Conservation (phyloP, 2,888 invertebrate genomes). For the Cryptus viduatorius region DNA sequence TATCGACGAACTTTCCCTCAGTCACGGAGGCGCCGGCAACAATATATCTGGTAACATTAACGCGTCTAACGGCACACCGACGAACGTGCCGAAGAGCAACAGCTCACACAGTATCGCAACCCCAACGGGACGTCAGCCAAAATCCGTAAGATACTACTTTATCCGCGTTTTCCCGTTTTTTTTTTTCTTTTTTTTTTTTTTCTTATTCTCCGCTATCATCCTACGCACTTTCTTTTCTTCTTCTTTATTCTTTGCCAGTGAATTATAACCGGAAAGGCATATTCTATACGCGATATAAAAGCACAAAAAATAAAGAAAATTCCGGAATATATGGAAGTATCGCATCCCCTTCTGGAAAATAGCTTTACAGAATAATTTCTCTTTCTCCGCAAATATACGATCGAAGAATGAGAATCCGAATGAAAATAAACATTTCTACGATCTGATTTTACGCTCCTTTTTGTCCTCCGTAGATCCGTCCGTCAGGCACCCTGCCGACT, state of each 20-base stretch:
- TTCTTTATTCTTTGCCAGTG: not conserved
- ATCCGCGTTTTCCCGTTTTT: slow-evolving; percentile 62
- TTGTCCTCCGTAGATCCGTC: slow-evolving; percentile 80
- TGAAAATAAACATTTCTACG: not conserved
- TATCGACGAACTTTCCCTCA: slow-evolving; percentile 75
- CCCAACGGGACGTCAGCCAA: slow-evolving; percentile 81
- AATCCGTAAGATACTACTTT: slow-evolving; percentile 78
- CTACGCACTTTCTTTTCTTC: slow-evolving; percentile 7
- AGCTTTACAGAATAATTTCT: slow-evolving; percentile 1
- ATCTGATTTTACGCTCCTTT: slow-evolving; percentile 14
- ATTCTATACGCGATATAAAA: slow-evolving; percentile 14
- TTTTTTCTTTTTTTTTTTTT: slow-evolving; percentile 19
- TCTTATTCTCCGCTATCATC: too few species aligned
- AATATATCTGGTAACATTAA: slow-evolving; percentile 73
- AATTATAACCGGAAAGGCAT: slow-evolving; percentile 19
- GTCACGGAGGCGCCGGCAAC: slow-evolving; percentile 68
- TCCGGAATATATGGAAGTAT: not conserved
- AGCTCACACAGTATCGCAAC: slow-evolving; percentile 81
- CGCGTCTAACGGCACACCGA: slow-evolving; percentile 76
- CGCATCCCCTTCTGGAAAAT: not conserved
- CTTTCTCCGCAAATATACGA: not conserved
- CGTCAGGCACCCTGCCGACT: slow-evolving; percentile 83
- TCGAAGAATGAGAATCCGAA: not conserved
- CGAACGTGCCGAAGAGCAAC: slow-evolving; percentile 81
- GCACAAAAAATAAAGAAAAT: slow-evolving; percentile 11